Conservation (phyloP, 2,113 vertebrate species). For the Gasterosteus nipponicus region DNA sequence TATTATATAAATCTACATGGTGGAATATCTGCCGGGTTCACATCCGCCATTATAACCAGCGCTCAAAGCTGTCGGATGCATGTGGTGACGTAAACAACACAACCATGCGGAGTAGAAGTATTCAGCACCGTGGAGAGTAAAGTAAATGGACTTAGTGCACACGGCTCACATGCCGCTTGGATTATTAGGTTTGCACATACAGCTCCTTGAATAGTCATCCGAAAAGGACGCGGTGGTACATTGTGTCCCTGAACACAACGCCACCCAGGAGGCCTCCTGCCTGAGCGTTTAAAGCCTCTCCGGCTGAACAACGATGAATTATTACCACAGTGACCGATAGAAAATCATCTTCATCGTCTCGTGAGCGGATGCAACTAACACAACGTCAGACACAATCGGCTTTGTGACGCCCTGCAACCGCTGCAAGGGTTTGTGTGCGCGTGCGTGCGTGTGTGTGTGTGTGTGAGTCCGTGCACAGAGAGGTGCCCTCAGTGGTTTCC, state of each 20-base stretch:
- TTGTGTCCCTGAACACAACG: slow-evolving; percentile 3
- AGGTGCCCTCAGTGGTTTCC: slow-evolving; percentile 34
- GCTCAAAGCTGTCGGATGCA: not conserved
- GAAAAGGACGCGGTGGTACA: not conserved
- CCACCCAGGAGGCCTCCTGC: slow-evolving; percentile 2
- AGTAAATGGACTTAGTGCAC: too few relatives aligned
- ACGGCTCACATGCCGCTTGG: not conserved
- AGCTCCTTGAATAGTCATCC: not conserved
- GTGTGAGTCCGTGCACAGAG: slow-evolving; percentile 26
- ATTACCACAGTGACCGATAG: slow-evolving; percentile 9
- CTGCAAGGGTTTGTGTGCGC: slow-evolving; percentile 45
- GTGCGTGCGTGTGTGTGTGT: slow-evolving; percentile 20
- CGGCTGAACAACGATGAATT: slow-evolving; percentile 4
- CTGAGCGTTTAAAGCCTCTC: not conserved
- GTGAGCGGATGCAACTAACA: slow-evolving; percentile 32
- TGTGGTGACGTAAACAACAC: not conserved
- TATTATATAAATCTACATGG: too few relatives aligned
- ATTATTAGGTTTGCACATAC: slow-evolving; percentile 11
- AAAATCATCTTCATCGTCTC: slow-evolving; percentile 52
- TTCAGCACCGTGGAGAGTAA: not conserved
- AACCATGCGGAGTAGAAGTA: not conserved
- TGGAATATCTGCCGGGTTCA: too few relatives aligned
- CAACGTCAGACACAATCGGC: slow-evolving; percentile 67
- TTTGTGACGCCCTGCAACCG: slow-evolving; percentile 63
- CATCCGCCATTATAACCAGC: not conserved